phyloP scores from a whole-genome alignment of 2,113 vertebrate genomes.

The Prionailurus viverrinus region DNA sequence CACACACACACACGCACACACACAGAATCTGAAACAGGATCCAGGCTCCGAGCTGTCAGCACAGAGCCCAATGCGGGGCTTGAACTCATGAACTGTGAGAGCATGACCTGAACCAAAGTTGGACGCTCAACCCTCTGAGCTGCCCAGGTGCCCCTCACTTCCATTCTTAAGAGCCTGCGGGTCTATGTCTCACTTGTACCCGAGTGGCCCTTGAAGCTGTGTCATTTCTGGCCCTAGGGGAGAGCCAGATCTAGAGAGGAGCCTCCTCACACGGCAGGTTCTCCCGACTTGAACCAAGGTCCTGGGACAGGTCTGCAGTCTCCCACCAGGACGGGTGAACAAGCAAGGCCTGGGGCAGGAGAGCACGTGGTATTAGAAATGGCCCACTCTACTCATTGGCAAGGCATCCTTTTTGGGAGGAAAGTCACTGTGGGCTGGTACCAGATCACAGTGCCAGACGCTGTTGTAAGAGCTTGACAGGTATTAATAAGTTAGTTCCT shows the following conservation, averaged over 20 bases:
- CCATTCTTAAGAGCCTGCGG: neutral
- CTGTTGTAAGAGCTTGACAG: neutral
- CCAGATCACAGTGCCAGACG: neutral
- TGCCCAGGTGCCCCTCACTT: too few species aligned
- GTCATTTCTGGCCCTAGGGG: neutral
- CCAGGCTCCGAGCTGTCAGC: too few species aligned
- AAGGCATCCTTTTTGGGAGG: neutral
- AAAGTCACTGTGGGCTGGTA: neutral
- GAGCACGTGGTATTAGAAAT: neutral
- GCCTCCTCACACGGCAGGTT: too few species aligned
- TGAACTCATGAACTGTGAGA: too few species aligned
- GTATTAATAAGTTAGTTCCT: neutral
- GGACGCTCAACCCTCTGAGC: too few species aligned
- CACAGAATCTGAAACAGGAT: too few species aligned
- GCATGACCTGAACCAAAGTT: too few species aligned
- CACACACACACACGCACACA: too few species aligned
- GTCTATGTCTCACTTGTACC: neutral
- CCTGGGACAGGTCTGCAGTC: neutral
- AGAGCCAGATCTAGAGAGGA: neutral
- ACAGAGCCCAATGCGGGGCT: too few species aligned
- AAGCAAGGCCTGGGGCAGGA: neutral
- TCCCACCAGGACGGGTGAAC: neutral
- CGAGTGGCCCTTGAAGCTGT: neutral
- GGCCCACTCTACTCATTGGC: accelerated
- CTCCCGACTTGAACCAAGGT: neutral